Percentiles rank a stretch among this genome's conserved stretches.
phyloP scores from a whole-genome alignment of 30 jellyfish, hydroid and myxozoan genomes.

The Cassiopea xamachana region DNA sequence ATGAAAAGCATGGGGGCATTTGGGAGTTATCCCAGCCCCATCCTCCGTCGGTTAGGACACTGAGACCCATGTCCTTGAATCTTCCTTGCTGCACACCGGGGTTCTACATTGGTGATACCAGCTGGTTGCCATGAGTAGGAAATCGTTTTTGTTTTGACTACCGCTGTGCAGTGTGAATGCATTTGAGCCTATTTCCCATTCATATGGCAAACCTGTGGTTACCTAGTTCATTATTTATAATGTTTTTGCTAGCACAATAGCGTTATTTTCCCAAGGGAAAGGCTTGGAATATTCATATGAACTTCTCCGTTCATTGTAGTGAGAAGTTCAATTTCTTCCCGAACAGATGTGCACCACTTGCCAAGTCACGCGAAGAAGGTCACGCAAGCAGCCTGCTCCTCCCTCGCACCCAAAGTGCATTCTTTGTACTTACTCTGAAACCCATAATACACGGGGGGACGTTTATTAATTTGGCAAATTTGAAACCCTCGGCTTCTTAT shows the following conservation, averaged over 20 bases:
- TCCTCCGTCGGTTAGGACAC: no score
- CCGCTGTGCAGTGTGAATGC: background rate
- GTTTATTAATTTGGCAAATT: no score
- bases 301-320: background rate
- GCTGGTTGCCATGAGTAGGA: background rate
- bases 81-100: no score
- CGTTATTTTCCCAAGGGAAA: background rate
- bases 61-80: no score
- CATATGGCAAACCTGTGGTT: background rate
- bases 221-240: background rate
- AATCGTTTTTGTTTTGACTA: background rate
- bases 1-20: no score
- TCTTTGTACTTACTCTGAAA: no score
- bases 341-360: background rate
- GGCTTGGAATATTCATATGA: background rate
- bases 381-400: background rate
- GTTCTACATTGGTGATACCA: no score
- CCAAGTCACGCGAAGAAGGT: background rate
- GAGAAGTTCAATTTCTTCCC: background rate
- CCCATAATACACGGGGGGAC: no score
- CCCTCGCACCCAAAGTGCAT: background rate
- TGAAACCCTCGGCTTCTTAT: no score
- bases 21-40: no score
- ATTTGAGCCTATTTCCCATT: background rate
- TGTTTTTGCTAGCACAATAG: background rate